phyloP scores from a whole-genome alignment of 2,113 vertebrate species.

The Mustelus asterias region DNA sequence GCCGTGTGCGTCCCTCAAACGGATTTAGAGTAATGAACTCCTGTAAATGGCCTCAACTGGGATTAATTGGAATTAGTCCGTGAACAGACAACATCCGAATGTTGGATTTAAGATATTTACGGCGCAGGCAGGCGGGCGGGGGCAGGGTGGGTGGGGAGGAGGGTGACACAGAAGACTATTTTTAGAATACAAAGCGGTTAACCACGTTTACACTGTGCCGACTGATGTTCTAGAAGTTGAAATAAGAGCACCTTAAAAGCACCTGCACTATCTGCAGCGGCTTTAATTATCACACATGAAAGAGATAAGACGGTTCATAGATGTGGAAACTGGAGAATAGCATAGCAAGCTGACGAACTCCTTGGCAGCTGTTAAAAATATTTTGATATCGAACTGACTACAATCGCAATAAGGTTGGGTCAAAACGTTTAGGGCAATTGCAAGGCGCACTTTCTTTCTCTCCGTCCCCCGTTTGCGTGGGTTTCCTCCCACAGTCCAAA shows the following conservation, averaged over 20 bases:
- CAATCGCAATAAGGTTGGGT: neutral
- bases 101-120: neutral
- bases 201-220: neutral
- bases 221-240: neutral
- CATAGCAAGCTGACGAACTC: too few species aligned
- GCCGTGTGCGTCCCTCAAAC: neutral
- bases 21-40: constrained; percentile 8
- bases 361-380: neutral
- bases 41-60: neutral
- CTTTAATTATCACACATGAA: constrained; percentile 13
- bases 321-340: neutral
- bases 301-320: neutral
- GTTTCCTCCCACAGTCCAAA: too few species aligned
- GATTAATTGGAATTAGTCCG: constrained; percentile 9
- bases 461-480: too few species aligned
- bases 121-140: neutral
- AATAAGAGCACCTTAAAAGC: neutral
- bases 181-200: neutral
- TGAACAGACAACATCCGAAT: neutral
- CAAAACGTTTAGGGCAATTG: neutral
- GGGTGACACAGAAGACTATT: too few species aligned
- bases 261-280: neutral
- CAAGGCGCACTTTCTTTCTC: too few species aligned
- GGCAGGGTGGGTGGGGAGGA: too few species aligned
- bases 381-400: neutral